Percentiles rank a stretch among this genome's conserved stretches.
Evolutionary conservation across 2,797 vertebrate species (phyloP).

Genomic region (Sebastes taczanowskii): DNA sequence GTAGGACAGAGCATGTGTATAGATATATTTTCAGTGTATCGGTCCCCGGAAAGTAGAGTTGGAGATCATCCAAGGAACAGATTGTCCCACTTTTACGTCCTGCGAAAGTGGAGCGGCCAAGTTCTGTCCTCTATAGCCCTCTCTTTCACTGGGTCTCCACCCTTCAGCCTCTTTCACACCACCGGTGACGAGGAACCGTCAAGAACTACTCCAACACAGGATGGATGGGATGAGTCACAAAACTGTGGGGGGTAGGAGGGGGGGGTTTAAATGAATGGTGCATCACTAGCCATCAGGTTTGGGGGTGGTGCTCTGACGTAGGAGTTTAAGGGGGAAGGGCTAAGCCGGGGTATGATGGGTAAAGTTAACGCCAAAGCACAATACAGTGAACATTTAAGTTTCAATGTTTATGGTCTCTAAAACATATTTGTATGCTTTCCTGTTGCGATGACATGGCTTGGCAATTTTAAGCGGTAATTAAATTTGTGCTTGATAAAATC

Average conservation of each 20-base stretch:
- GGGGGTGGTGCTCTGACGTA: conserved; percentile 48
- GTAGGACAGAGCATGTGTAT: conserved; percentile 85
- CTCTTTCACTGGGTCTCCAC: conserved; percentile 72
- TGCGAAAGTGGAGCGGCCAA: conserved; percentile 86
- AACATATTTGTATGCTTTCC: conserved; percentile 5
- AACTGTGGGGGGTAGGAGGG: conserved; percentile 6
- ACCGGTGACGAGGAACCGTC: conserved; percentile 31
- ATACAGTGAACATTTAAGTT: not conserved
- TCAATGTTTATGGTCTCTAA: not conserved
- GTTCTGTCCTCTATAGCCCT: conserved; percentile 79
- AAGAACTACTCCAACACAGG: conserved; percentile 30
- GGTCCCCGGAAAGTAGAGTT: conserved; percentile 88
- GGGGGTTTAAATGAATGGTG: conserved; percentile 50
- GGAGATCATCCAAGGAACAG: conserved; percentile 88
- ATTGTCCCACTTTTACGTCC: conserved; percentile 87
- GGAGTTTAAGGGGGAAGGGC: conserved; percentile 22
- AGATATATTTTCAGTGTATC: conserved; percentile 88
- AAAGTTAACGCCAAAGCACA: not conserved
- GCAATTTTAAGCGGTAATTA: conserved; percentile 22
- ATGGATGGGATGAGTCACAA: conserved; percentile 51
- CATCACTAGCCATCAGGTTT: conserved; percentile 23
- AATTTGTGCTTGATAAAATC: conserved; percentile 44
- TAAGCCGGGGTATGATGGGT: not conserved
- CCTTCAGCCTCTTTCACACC: conserved; percentile 61
- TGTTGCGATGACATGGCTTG: not conserved